Base-by-base conservation (phyloP, 1,140 invertebrate genomes). In the Brachionus calyciflorus region DNA sequence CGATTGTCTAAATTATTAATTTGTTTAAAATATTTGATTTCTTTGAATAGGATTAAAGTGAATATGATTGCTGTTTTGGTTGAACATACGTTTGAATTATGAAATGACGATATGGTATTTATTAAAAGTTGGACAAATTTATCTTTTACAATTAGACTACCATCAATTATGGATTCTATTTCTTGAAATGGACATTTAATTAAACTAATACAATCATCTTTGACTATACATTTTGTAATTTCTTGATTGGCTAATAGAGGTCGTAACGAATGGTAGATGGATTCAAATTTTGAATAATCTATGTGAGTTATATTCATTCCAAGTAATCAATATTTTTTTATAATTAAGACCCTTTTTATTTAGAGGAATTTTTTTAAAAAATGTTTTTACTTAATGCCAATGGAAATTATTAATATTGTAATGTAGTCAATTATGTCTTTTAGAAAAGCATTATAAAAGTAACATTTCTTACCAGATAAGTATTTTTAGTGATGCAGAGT, bases 41-140 rank as follows among this genome's bases (percentile, higher is more conserved):
- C 19, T 60, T 33, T 60, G 2, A 60, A 17, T 6, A 60, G 7
- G 19, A 21, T 33, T 5, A 60, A 17, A 6, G 55, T 17, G 19
- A 60, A 60, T 17, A 60, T 19, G 19, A 60, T 40, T 2, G 55
- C 26, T 12, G 55, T 60, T 60, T 60, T 60, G 30, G 55, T 60
- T 17, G 30, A 33, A 33, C 55, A 60, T 17, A 60, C n/a, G 55
- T 19, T 60, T 60, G 55, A 37, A 33, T 37, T 60, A 17, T 60
- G 33, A 37, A 30, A 60, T 1, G 55, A 60, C 2, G 33, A 7
- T 3, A 37, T 60, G n/a, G 30, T 21, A 33, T 60, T 60, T 2
- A 37, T 33, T 10, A 60, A 60, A 33, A 60, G 37, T 6, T 37
- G n/a, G 14, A 60, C n/a, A 37, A 40, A 37, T 37, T 26, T 7